Evolutionary conservation across 2,888 invertebrate genomes (phyloP), one percentile per base, ranked within the genome.

Genomic region (Cyrtodaria siliqua): DNA sequence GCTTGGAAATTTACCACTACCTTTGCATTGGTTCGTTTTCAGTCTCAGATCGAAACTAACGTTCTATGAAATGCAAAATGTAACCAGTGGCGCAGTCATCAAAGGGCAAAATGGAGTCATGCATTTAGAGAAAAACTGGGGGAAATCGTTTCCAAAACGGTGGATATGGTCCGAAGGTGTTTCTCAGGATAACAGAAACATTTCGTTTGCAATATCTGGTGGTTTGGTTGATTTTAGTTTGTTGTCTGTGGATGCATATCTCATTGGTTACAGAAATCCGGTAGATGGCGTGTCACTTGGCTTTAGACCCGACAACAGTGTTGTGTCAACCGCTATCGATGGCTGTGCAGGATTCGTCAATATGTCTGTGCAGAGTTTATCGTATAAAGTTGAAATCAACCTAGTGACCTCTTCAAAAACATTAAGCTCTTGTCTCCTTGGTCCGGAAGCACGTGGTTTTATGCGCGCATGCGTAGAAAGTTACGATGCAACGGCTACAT

Each of bases 121-220:
- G 6, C 88, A 89, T 64, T 68, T 88, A 73, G 89, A 89, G 78
- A 89, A 88, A 69, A 89, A 89, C 75, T 90, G 89, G 90, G 89
- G 89, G 0, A 60, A 80, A n/a, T 86, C 89, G 2, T 90, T 89
- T 66, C 88, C 88, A 0, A 57, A 76, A n/a, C 80, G 80, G 6
- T 90, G 90, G 90, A 79, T 89, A 4, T 90, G 88, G 90, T 69
- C 85, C 1, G 81, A 90, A 57, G 90, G 87, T 6, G 62, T 85
- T 8, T 68, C 80, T 1, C 50, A 68, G 1, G 59, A 44, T 18
- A 20, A 55, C 0, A 63, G 71, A 20, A 75, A 83, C 40, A 68
- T 84, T 0, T 75, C 83, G 18, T 87, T 82, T 60, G 86, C 86
- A 3, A 20, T 87, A 2, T 85, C 87, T 2, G 87, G 87, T 6